phyloP scores from a whole-genome alignment of 2,797 vertebrate genomes.

The Silurus aristotelis region DNA sequence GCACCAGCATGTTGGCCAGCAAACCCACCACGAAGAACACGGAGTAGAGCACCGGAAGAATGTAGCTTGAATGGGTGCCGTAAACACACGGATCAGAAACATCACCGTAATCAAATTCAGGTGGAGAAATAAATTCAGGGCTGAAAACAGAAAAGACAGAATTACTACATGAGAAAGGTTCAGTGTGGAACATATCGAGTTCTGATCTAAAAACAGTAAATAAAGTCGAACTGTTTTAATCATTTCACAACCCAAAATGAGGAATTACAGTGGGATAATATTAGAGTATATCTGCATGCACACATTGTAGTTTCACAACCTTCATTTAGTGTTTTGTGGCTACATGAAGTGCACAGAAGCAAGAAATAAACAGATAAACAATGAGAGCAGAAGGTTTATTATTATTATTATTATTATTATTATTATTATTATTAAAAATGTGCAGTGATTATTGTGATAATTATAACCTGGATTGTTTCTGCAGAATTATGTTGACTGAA shows the following conservation, averaged over 20 bases:
- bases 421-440: no score
- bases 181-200: neutral
- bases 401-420: no score
- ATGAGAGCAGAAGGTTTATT: no score
- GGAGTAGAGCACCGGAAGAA: slow-evolving; percentile 78
- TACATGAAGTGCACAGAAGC: neutral
- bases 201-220: no score
- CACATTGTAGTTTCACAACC: neutral
- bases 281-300: neutral
- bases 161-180: neutral
- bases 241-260: neutral
- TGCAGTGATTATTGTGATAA: no score
- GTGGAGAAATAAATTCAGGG: no score
- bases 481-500: no score
- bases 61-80: slow-evolving; percentile 57
- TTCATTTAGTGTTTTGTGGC: neutral
- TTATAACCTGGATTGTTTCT: no score
- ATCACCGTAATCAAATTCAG: neutral
- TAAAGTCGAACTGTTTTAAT: neutral
- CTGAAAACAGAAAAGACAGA: neutral
- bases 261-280: neutral
- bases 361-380: neutral
- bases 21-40: slow-evolving; percentile 83
- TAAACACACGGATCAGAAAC: slow-evolving; percentile 42
- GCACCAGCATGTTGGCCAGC: slow-evolving; percentile 80